Base-by-base conservation (phyloP, 2,888 invertebrate species). In the Crossocerus cetratus region DNA sequence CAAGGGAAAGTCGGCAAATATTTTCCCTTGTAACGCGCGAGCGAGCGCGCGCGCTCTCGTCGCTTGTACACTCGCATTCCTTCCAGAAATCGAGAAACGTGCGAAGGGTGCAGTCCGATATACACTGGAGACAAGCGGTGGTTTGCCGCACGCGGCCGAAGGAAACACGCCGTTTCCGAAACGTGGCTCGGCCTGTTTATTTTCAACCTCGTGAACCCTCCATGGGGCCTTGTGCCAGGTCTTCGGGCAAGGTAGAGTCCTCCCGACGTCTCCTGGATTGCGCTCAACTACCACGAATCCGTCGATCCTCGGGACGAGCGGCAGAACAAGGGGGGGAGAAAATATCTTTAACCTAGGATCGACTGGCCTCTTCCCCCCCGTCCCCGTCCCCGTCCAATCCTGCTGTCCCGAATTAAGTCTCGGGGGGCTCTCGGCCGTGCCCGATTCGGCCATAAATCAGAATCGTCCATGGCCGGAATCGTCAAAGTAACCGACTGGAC, bases 141-240 rank as follows among this genome's bases (percentile, higher is more conserved):
- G 32, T 32, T 32, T 32, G 8, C 32, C 20, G 58, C 32, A 21
- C 4, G 22, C 20, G 13, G 56, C 20, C 18, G 23, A 32, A 32
- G 43, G 43, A 56, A 22, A 14, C 44, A 49, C 16, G 16, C 21
- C 57, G 60, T 56, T 16, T 45, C 54, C 60, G 64, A 72, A 56
- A 68, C 69, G 54, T 69, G 70, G 44, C 32, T 44, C 54, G 54
- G 74, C 69, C 72, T 81, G 78, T 81, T 81, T 81, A 81, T 81
- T 81, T 81, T 81, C 77, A 74, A 81, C 77, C 79, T 76, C 74
- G 72, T 74, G 70, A 76, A 72, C 79, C 72, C 58, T 78, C 73
- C 66, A 59, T 70, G 61, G 69, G 69, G 65, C 68, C 66, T 61
- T 66, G 53, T 32, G 32, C 44, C 74, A 66, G 68, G 59, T 70